Conservation (phyloP, 2,888 invertebrate genomes). For the Eilema griseolum region DNA sequence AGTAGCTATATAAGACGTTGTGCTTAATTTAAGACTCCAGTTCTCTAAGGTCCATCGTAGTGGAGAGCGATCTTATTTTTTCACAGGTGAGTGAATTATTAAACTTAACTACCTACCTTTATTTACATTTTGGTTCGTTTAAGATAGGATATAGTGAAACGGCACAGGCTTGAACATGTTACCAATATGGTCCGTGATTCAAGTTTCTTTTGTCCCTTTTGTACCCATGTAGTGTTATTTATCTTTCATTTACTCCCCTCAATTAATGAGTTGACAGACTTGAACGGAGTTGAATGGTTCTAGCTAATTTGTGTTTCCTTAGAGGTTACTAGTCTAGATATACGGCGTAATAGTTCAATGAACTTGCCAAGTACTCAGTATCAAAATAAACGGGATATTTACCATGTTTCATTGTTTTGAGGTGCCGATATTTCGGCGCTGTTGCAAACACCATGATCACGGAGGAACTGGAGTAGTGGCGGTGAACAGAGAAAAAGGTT, state of each 20-base stretch:
- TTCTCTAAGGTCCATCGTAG: neutral
- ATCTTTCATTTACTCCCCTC: neutral
- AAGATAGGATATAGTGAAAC: neutral
- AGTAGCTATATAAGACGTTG: slow-evolving; percentile 11
- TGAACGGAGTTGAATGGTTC: neutral
- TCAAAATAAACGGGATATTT: too few relatives aligned
- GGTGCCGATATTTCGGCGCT: too few relatives aligned
- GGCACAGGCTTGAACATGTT: too few relatives aligned
- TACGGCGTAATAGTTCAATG: neutral
- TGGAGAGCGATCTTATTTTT: neutral
- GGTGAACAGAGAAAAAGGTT: too few relatives aligned
- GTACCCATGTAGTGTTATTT: too few relatives aligned
- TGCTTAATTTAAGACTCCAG: neutral
- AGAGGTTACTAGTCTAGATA: neutral
- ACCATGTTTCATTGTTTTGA: too few relatives aligned
- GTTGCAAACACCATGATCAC: too few relatives aligned
- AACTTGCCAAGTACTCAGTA: neutral
- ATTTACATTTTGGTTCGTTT: neutral
- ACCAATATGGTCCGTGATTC: too few relatives aligned
- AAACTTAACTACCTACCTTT: neutral
- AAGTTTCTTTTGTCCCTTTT: too few relatives aligned
- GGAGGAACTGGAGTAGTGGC: too few relatives aligned
- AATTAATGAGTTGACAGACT: neutral
- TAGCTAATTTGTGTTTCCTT: neutral
- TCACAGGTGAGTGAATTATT: neutral